Base-by-base conservation (phyloP, 2,888 invertebrate species). In the Malachius bipustulatus region DNA sequence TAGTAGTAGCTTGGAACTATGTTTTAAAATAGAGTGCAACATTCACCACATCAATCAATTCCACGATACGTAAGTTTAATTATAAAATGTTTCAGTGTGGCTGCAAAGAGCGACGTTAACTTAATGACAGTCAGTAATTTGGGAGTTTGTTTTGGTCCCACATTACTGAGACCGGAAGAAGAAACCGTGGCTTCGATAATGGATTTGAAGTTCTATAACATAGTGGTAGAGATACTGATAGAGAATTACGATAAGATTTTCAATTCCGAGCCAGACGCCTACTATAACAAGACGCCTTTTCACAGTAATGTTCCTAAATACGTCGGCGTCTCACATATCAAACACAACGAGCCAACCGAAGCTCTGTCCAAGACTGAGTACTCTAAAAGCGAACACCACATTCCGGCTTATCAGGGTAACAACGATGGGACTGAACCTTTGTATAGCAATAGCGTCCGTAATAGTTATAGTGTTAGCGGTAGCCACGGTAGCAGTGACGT, bases 151-250 rank as follows among this genome's bases (percentile, higher is more conserved):
- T 96, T 97, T 66, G 97, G 96, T 14, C 97, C 97, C 16, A 96
- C 96, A 33, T 69, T 98, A 52, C 70, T 98, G 59, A 73, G 96
- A 40, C 88, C 96, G 4, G 84, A 89, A 67, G 89, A 93, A 59
- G 96, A 97, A 69, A 90, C 94, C 4, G 89, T 98, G 40, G 94
- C 97, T 38, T 90, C 94, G 56, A 96, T 98, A 56, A 83, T 97
- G 73, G 94, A 98, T 65, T 87, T 97, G 49, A 98, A 98, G 69
- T 98, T 97, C 71, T 93, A 91, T 68, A 97, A 97, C 67, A 89
- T 97, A 55, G 89, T 97, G 45, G 91, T 97, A 36, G 96, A 97
- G 69, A 88, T 96, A 57, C 71, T 97, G 44, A 87, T 97, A 40
- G 85, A 88, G 51, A 84, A 89, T 63, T 84, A 78, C 59, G 79